Evolutionary conservation across 1,140 invertebrate species (phyloP).

Genomic region (Drosophila parvula): DNA sequence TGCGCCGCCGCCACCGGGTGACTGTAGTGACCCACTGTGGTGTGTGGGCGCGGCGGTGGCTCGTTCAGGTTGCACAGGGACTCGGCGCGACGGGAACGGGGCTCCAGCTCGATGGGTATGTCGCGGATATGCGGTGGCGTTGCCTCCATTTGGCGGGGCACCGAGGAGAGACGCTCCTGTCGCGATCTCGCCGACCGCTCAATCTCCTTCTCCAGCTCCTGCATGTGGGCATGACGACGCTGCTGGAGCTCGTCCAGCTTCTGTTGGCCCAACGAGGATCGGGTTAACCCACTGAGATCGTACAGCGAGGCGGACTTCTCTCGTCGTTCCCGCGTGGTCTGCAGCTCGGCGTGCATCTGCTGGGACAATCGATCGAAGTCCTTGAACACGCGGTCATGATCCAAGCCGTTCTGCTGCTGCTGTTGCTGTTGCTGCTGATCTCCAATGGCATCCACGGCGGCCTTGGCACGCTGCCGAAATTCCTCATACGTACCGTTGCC

Average conservation of each 20-base stretch:
- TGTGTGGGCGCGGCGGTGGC: slow-evolving; percentile 49
- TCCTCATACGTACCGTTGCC: slow-evolving; percentile 74
- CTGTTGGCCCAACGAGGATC: slow-evolving; percentile 23
- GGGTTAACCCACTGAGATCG: slow-evolving; percentile 68
- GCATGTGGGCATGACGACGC: slow-evolving; percentile 70
- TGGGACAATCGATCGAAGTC: slow-evolving; percentile 79
- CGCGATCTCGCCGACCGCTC: slow-evolving; percentile 65
- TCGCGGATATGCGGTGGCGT: slow-evolving; percentile 33
- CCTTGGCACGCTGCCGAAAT: slow-evolving; percentile 84
- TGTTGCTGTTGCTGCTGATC: slow-evolving; percentile 14
- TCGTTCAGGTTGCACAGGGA: slow-evolving; percentile 74
- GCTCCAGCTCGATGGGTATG: slow-evolving; percentile 66
- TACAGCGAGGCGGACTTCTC: slow-evolving; percentile 73
- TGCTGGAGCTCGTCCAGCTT: slow-evolving; percentile 63
- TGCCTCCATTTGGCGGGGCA: slow-evolving; percentile 48
- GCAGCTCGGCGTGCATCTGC: slow-evolving; percentile 71
- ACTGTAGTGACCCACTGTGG: slow-evolving; percentile 55
- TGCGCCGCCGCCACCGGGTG: slow-evolving; percentile 13
- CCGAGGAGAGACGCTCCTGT: slow-evolving; percentile 63
- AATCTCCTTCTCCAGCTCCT: slow-evolving; percentile 75
- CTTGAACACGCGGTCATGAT: slow-evolving; percentile 81
- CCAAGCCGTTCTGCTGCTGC: slow-evolving; percentile 51
- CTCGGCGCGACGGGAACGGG: slow-evolving; percentile 59
- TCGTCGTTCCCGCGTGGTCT: slow-evolving; percentile 58
- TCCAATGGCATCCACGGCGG: slow-evolving; percentile 61